Base-by-base conservation (phyloP, 2,113 vertebrate genomes). In the Gymnobelideus leadbeateri region DNA sequence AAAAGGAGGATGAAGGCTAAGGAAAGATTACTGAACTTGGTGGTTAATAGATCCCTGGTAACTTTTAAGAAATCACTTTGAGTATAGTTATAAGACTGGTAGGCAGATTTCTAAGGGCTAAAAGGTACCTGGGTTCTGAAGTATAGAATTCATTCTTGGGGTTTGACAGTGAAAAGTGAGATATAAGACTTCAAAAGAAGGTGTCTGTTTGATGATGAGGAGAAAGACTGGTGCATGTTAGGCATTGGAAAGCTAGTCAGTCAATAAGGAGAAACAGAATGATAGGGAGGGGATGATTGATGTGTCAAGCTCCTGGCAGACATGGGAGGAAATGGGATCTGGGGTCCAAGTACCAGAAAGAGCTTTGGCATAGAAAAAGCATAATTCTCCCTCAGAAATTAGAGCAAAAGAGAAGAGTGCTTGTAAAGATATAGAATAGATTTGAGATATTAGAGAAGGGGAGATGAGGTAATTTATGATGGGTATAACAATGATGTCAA, bases 401-500 rank as follows among this genome's bases (percentile, higher is more conserved):
- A 68, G 31, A 37, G 14, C 14, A n/a, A 68, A 68, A 31, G 61
- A 68, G 31, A 68, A 68, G 61, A 68, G 12, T 1, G 1, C 3
- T 19, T n/a, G 1, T 68, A 68, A 37, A 68, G 3, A n/a, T n/a
- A 3, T n/a, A 68, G 31, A 37, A 68, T 68, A 68, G 37, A 4
- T 77, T n/a, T 77, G 61, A n/a, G 14, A 19, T 19, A 77, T n/a
- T 61, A n/a, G 12, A 77, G 31, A 68, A 37, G 25, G 28, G 28
- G 11, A 68, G 4, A 61, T 12, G 14, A 37, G 25, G 31, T 0
- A 68, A 68, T 68, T 61, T 92, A 89, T 68, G 92, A 90, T 95
- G 61, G 94, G 84, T 89, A 47, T 90, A 91, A 92, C 92, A n/a
- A 94, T 93, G 84, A 90, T 89, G 92, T 54, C 55, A 92, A 47